A percentile compares a stretch with the other conserved stretches of the same genome.
Conservation (phyloP, 2,888 invertebrate genomes). For the Cetonia aurata region DNA sequence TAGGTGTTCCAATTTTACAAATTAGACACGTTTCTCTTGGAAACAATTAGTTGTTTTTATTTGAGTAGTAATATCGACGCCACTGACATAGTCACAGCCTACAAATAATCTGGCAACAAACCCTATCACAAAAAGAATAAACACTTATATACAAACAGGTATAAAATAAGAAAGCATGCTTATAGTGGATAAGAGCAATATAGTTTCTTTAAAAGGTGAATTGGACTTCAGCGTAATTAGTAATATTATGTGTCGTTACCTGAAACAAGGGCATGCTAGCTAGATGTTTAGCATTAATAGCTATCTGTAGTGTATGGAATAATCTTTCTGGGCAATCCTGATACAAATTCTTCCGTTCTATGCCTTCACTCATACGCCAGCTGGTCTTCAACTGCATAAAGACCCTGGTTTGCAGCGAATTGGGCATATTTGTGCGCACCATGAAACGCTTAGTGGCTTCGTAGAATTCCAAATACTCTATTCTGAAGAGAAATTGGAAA, state of each 20-base stretch:
- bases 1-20: too few species aligned
- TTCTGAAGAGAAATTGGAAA: conserved; percentile 18
- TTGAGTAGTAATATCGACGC: too few species aligned
- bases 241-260: conserved; percentile 23
- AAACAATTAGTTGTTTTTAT: too few species aligned
- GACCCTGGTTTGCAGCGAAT: conserved; percentile 26
- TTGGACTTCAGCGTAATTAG: too few species aligned
- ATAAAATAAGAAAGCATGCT: too few species aligned
- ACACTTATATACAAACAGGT: too few species aligned
- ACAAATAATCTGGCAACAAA: too few species aligned
- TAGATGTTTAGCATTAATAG: conserved; percentile 15
- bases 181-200: too few species aligned
- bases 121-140: too few species aligned
- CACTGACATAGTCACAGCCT: too few species aligned
- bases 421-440: conserved; percentile 13
- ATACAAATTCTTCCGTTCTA: conserved; percentile 16
- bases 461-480: conserved; percentile 38
- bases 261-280: conserved; percentile 28
- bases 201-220: too few species aligned
- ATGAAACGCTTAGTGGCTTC: conserved; percentile 28
- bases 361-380: conserved; percentile 27
- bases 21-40: too few species aligned
- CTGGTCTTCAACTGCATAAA: conserved; percentile 28
- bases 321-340: conserved; percentile 38
- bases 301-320: conserved; percentile 32